These are phyloP conservation scores for Mirza zaza DNA, from an alignment of 2,113 vertebrate genomes.

Conservation along the genomic window DNA sequence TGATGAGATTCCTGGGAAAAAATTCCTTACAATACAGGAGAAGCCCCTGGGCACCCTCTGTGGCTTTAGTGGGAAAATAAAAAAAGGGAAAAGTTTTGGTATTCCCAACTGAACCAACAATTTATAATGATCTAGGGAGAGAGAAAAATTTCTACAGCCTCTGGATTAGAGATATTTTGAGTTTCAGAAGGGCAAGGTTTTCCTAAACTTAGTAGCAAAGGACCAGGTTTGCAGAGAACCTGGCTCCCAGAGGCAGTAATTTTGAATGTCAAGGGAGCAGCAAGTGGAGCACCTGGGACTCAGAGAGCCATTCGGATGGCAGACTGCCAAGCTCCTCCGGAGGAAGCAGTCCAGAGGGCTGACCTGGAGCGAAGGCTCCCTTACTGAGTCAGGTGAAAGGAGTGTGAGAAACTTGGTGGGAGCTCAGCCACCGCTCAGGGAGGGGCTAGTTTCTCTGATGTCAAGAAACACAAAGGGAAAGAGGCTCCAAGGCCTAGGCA, in stretches of 20 bases:
- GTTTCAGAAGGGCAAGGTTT: constrained; percentile 3
- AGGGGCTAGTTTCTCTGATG: neutral
- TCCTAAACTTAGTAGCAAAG: neutral
- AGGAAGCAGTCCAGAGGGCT: neutral
- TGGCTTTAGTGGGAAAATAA: neutral
- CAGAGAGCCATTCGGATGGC: neutral
- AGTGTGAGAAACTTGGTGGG: neutral
- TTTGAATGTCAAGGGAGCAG: neutral
- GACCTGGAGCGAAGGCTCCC: neutral
- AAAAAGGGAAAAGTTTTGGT: neutral
- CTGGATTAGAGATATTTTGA: neutral
- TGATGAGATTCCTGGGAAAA: neutral
- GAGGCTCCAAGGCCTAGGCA: neutral
- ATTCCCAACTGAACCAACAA: neutral
- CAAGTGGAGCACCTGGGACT: neutral
- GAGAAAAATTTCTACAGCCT: neutral
- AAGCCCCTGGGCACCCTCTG: neutral
- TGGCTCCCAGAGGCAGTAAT: neutral
- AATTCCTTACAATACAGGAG: neutral
- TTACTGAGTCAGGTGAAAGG: neutral
- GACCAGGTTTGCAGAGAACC: neutral
- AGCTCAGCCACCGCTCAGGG: neutral
- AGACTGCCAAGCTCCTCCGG: neutral
- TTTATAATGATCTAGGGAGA: neutral
- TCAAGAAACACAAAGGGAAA: neutral